phyloP scores from a whole-genome alignment of 2,888 invertebrate species.

The Rapana venosa region DNA sequence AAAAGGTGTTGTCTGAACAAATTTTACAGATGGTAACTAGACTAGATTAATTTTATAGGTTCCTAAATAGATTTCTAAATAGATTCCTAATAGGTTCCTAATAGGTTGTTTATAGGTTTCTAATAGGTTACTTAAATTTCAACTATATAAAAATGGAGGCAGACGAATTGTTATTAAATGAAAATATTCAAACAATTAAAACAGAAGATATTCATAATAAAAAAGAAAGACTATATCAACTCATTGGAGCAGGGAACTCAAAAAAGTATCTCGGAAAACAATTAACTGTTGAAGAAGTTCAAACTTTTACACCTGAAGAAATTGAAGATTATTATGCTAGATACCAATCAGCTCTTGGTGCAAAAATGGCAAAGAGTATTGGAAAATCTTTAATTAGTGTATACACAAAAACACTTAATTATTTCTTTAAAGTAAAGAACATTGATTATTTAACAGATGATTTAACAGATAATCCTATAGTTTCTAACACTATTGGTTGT shows the following conservation, averaged over 20 bases:
- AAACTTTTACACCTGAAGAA: conserved; percentile 5
- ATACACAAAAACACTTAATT: conserved; percentile 11
- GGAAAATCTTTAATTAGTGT: background rate
- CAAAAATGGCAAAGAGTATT: conserved; percentile 12
- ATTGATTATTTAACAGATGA: conserved; percentile 8
- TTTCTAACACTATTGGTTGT: background rate
- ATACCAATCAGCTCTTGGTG: conserved; percentile 12
- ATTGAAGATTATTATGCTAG: conserved; percentile 18
- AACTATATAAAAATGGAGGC: background rate
- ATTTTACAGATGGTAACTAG: no score
- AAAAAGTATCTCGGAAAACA: conserved; percentile 5
- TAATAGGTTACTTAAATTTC: background rate
- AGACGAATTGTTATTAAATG: background rate
- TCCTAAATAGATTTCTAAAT: no score
- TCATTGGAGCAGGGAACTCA: conserved; percentile 4
- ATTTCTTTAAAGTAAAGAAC: conserved; percentile 14
- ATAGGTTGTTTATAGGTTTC: background rate
- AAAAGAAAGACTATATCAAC: conserved; percentile 18
- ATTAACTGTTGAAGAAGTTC: conserved; percentile 18
- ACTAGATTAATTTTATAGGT: no score
- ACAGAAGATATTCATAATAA: conserved; percentile 18
- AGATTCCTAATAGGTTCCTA: no score
- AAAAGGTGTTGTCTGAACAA: no score
- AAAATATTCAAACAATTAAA: conserved; percentile 12
- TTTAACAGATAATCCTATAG: background rate